A percentile compares a stretch with the other conserved stretches of the same genome.
phyloP scores from a whole-genome alignment of 2,113 vertebrate genomes.

The Corythornis cristatus region DNA sequence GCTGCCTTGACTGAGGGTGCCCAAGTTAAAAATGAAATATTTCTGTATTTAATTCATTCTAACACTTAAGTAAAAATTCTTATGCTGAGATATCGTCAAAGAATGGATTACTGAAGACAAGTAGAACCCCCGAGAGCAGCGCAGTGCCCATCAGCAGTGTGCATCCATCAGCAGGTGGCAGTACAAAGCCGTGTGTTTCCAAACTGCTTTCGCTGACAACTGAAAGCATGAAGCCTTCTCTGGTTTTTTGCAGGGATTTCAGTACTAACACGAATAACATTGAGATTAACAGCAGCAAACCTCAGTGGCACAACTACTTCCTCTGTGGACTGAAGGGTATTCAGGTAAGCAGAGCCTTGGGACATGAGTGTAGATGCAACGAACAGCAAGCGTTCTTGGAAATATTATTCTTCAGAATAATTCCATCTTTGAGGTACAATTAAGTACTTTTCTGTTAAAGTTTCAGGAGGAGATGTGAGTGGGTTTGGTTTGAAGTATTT shows the following conservation, averaged over 20 bases:
- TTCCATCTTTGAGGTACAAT: not conserved
- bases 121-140: not conserved
- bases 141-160: not conserved
- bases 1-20: not conserved
- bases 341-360: conserved; percentile 81
- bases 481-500: not conserved
- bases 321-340: conserved; percentile 97
- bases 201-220: not conserved
- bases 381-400: not conserved
- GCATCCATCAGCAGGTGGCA: conserved; percentile 76
- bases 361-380: not conserved
- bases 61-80: not conserved
- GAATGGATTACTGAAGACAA: not conserved
- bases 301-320: conserved; percentile 95
- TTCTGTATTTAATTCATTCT: not conserved
- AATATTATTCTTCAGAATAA: not conserved
- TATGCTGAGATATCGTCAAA: not conserved
- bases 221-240: conserved; percentile 34
- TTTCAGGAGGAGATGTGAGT: not conserved
- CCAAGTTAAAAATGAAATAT: not conserved
- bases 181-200: conserved; percentile 54
- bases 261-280: conserved; percentile 79
- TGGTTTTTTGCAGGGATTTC: conserved; percentile 85
- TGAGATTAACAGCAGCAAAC: conserved; percentile 87
- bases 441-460: not conserved